These are phyloP conservation scores for Drosophila nigrodunni DNA, from an alignment of 1,140 invertebrate genomes.

Conservation along the genomic window DNA sequence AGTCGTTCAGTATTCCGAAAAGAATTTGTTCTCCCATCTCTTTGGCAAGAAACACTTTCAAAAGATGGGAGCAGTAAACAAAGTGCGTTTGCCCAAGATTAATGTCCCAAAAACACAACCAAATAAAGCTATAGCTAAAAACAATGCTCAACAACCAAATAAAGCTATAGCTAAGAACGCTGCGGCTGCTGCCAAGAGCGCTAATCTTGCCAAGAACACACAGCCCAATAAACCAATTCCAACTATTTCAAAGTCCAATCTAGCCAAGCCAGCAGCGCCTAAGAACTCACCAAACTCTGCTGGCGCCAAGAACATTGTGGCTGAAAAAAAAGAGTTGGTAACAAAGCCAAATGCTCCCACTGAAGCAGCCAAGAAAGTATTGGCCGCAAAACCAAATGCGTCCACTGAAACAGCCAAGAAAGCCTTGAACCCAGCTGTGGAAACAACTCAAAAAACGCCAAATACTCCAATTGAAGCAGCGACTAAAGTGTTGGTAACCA, in stretches of 20 bases:
- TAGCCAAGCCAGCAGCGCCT: background rate
- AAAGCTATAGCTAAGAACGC: background rate
- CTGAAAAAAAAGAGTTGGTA: background rate
- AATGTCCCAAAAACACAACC: background rate
- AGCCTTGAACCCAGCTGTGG: too few relatives aligned
- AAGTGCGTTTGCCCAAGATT: background rate
- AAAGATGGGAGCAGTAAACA: constrained; percentile 23
- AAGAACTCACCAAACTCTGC: background rate
- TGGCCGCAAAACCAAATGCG: too few relatives aligned
- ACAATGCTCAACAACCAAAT: background rate
- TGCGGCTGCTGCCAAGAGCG: background rate
- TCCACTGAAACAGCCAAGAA: too few relatives aligned
- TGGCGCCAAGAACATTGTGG: background rate
- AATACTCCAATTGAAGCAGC: too few relatives aligned
- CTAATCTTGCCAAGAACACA: background rate
- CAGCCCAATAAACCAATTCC: background rate
- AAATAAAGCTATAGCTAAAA: background rate
- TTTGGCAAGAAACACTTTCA: constrained; percentile 64
- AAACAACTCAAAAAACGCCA: too few relatives aligned
- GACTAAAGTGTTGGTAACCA: too few relatives aligned
- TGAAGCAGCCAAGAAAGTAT: too few relatives aligned
- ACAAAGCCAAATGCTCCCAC: background rate
- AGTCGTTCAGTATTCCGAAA: constrained; percentile 58
- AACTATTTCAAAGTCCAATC: background rate
- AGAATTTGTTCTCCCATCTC: constrained; percentile 66